Percentiles rank a stretch among this genome's conserved stretches.
These are phyloP conservation scores for Diaperis boleti DNA, from an alignment of 2,888 invertebrate genomes.

Conservation along the genomic window DNA sequence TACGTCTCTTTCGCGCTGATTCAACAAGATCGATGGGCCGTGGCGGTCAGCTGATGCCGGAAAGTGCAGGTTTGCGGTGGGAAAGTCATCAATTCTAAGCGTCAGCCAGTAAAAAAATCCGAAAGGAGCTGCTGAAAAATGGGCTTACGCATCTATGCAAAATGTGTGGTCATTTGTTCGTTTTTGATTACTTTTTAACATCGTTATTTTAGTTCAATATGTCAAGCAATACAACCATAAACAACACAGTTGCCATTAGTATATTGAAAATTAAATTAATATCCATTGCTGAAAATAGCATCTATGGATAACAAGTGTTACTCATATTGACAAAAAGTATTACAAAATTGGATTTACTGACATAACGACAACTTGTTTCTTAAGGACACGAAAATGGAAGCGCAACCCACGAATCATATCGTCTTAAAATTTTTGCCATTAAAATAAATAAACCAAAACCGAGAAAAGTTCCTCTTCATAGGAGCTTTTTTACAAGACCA, in stretches of 20 bases:
- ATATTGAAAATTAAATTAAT: too few species aligned
- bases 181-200: too few species aligned
- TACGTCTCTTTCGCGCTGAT: conserved; percentile 8
- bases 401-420: conserved; percentile 33
- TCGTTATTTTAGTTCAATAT: too few species aligned
- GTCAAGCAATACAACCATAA: too few species aligned
- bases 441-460: conserved; percentile 25
- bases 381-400: conserved; percentile 30
- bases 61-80: not conserved
- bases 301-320: too few species aligned
- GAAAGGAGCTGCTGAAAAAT: not conserved
- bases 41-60: conserved; percentile 13
- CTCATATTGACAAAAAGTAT: too few species aligned
- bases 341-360: too few species aligned
- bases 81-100: conserved; percentile 5
- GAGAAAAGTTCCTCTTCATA: conserved; percentile 16
- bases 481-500: conserved; percentile 19
- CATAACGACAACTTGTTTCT: conserved; percentile 34
- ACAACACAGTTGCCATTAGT: too few species aligned
- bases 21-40: conserved; percentile 26
- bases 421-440: conserved; percentile 19
- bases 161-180: too few species aligned
- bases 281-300: too few species aligned
- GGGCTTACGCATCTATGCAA: not conserved
- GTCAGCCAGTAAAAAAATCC: not conserved